Conservation (phyloP, 1,140 invertebrate species). For the Pseudomyrmex cubaensis region DNA sequence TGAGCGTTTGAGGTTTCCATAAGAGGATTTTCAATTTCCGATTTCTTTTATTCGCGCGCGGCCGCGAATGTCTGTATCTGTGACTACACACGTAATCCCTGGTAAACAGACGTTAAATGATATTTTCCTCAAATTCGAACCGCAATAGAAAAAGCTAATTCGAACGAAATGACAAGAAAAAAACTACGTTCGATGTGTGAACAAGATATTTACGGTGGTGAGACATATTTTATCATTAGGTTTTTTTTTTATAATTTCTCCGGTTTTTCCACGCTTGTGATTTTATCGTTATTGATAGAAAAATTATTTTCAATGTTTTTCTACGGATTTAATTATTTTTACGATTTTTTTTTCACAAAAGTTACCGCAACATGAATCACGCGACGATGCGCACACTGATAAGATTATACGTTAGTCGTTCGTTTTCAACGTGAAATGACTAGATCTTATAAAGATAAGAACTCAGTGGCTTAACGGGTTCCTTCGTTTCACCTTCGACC, state of each 20-base stretch:
- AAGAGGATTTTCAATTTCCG: constrained; percentile 50
- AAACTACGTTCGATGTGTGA: not conserved
- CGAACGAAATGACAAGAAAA: not conserved
- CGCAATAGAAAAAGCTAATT: too few relatives aligned
- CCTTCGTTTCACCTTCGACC: constrained; percentile 65
- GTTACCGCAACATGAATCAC: not conserved
- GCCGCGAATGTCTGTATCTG: not conserved
- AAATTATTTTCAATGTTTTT: too few relatives aligned
- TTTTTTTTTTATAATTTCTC: too few relatives aligned
- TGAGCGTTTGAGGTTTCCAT: constrained; percentile 30
- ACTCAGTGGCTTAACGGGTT: constrained; percentile 64
- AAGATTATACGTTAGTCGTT: constrained; percentile 1
- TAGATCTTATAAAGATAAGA: constrained; percentile 8
- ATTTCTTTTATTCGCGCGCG: constrained; percentile 25
- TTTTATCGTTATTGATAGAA: too few relatives aligned
- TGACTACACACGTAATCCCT: constrained; percentile 9
- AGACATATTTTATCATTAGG: too few relatives aligned
- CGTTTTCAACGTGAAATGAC: constrained; percentile 17
- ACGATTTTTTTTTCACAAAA: too few relatives aligned
- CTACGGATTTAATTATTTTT: too few relatives aligned
- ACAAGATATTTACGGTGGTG: too few relatives aligned
- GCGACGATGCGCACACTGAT: constrained; percentile 2
- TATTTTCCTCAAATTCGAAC: constrained; percentile 16
- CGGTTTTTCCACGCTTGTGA: too few relatives aligned
- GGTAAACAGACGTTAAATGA: constrained; percentile 26